These are phyloP conservation scores for Diloba caeruleocephala DNA, from an alignment of 2,888 invertebrate genomes.

Conservation along the genomic window DNA sequence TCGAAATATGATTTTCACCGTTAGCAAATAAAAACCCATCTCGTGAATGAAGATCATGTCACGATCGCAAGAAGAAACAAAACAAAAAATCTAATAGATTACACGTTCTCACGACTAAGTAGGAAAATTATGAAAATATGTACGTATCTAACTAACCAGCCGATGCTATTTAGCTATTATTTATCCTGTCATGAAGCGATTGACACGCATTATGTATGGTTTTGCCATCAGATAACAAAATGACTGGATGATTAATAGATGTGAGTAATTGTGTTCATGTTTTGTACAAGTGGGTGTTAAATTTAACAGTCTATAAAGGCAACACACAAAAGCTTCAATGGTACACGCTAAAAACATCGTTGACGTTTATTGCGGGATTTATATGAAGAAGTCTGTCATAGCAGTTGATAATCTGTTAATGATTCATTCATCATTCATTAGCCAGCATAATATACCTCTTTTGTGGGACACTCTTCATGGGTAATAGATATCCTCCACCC, in stretches of 20 bases:
- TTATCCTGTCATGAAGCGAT: constrained; percentile 26
- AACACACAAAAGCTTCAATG: constrained; percentile 7
- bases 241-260: constrained; percentile 35
- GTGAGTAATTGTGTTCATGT: constrained; percentile 38
- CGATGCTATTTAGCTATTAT: constrained; percentile 22
- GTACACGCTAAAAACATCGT: not conserved
- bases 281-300: constrained; percentile 21
- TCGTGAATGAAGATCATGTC: constrained; percentile 37
- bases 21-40: constrained; percentile 43
- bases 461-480: too few relatives aligned
- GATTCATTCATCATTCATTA: too few relatives aligned
- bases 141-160: not conserved
- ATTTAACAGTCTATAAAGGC: constrained; percentile 3
- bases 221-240: constrained; percentile 33
- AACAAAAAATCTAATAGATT: constrained; percentile 25
- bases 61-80: constrained; percentile 37
- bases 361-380: constrained; percentile 8
- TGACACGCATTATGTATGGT: constrained; percentile 26
- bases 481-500: too few relatives aligned
- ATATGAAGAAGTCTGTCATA: constrained; percentile 4
- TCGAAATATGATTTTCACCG: constrained; percentile 29
- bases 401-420: constrained; percentile 4
- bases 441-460: too few relatives aligned
- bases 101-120: constrained; percentile 31
- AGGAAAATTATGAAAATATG: constrained; percentile 33